Conservation (phyloP, 2,113 vertebrate species). For the Uria lomvia region DNA sequence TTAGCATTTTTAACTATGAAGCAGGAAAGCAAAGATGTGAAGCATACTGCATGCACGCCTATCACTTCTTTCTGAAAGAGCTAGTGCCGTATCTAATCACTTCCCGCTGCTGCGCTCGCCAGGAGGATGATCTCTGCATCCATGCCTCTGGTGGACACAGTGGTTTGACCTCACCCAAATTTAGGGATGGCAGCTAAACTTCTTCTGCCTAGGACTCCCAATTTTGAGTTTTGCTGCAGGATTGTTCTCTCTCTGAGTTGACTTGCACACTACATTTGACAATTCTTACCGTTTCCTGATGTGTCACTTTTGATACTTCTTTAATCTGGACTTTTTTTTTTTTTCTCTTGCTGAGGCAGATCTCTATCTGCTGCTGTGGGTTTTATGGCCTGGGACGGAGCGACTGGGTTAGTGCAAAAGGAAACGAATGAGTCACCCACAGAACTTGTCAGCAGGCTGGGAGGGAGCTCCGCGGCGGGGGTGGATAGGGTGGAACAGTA, state of each 20-base stretch:
- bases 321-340: not conserved
- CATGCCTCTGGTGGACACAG: rapidly evolving
- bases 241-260: not conserved
- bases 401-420: slow-evolving; percentile 37
- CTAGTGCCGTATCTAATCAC: not conserved
- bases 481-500: slow-evolving; percentile 60
- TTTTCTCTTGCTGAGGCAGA: slow-evolving; percentile 1
- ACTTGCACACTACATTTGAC: not conserved
- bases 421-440: slow-evolving; percentile 71
- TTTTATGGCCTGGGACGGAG: not conserved
- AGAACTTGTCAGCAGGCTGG: slow-evolving; percentile 58
- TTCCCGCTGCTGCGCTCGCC: not conserved
- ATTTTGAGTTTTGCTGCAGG: not conserved
- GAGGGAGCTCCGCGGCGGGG: slow-evolving; percentile 42
- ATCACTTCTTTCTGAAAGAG: not conserved
- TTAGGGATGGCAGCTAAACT: not conserved
- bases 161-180: not conserved
- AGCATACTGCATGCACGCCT: not conserved
- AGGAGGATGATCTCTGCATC: not conserved
- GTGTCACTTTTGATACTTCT: not conserved
- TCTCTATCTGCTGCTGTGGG: not conserved
- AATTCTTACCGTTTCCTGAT: not conserved
- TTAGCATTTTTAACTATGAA: slow-evolving; percentile 14
- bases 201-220: not conserved
- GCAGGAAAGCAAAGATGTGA: slow-evolving; percentile 24